A percentile compares a stretch with the other conserved stretches of the same genome.
These are phyloP conservation scores for Potamilus streckersoni DNA, from an alignment of 1,140 invertebrate species.

Conservation along the genomic window DNA sequence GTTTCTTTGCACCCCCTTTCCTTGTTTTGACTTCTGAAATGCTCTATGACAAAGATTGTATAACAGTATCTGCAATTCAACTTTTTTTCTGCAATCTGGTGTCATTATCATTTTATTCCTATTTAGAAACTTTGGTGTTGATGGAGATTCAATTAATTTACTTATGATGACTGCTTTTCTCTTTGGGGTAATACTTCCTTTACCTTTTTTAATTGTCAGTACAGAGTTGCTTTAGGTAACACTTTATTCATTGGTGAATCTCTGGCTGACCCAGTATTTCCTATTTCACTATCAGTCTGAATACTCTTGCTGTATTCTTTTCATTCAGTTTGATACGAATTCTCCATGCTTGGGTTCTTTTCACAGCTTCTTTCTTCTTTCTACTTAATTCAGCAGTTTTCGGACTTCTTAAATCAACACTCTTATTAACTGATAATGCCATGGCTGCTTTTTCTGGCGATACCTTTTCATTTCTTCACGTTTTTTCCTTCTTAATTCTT, in stretches of 20 bases:
- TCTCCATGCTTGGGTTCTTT: slow-evolving; percentile 11
- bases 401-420: background rate
- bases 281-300: too few relatives aligned
- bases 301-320: too few relatives aligned
- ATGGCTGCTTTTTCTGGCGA: slow-evolving; percentile 10
- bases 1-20: slow-evolving; percentile 11
- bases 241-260: too few relatives aligned
- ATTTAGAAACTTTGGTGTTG: too few relatives aligned
- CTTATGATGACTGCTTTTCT: too few relatives aligned
- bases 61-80: slow-evolving; percentile 3
- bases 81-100: too few relatives aligned
- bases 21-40: slow-evolving; percentile 13
- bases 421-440: too few relatives aligned
- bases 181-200: too few relatives aligned
- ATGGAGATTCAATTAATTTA: too few relatives aligned
- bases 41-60: slow-evolving; percentile 10
- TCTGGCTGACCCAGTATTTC: slow-evolving; percentile 9
- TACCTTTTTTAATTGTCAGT: too few relatives aligned
- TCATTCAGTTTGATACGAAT: slow-evolving; percentile 12
- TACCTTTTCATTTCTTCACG: slow-evolving; percentile 19
- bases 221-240: too few relatives aligned
- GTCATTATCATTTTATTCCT: too few relatives aligned
- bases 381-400: slow-evolving; percentile 1
- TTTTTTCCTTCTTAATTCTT: slow-evolving; percentile 5
- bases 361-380: slow-evolving; percentile 24